Evolutionary conservation across 1,140 invertebrate genomes (phyloP), one percentile per base, ranked within the genome.

Genomic region (Drosophila lacteicornis): DNA sequence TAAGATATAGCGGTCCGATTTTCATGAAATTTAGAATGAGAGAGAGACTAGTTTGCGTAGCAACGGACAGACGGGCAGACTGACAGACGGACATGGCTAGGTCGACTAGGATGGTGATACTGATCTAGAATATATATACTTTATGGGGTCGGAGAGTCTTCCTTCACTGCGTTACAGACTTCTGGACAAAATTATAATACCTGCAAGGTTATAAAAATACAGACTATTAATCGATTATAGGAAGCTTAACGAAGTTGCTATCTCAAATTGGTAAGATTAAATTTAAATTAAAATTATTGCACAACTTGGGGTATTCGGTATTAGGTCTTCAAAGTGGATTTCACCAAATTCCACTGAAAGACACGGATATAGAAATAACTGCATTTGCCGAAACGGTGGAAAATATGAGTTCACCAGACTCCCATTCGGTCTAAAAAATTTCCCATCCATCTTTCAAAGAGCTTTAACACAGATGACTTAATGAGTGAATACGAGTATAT

Each of bases 181-280:
- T 22, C 19, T 22, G 19, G 19, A 22, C 19, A 22, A 22, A 22
- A 22, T 22, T 22, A 22, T 22, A 22, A 22, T 22, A 22, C 19
- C 19, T 22, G 19, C 19, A 22, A 22, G 19, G 19, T 22, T 22
- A 50, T 17, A 43, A 15, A 43, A 43, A 3, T 43, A 17, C 42
- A 9, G 42, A 43, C 15, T 43, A 17, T 7, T 43, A 43, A 43
- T 43, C 15, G 42, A 51, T 8, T 51, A 30, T 30, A 51, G 49
- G 25, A 51, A 51, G 15, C 49, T 51, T 51, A 25, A 47, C 22
- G 25, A 51, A 30, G 49, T 30, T 17, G 30, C 49, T 51, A 51
- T 30, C 25, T 51, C 49, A 51, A 25, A 30, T 30, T 15, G 25
- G 15, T 22, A 30, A 9, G 25, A 25, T 7, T 22, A 22, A 22